Base-by-base conservation (phyloP, 2,888 invertebrate genomes). In the Drosophila conformis region DNA sequence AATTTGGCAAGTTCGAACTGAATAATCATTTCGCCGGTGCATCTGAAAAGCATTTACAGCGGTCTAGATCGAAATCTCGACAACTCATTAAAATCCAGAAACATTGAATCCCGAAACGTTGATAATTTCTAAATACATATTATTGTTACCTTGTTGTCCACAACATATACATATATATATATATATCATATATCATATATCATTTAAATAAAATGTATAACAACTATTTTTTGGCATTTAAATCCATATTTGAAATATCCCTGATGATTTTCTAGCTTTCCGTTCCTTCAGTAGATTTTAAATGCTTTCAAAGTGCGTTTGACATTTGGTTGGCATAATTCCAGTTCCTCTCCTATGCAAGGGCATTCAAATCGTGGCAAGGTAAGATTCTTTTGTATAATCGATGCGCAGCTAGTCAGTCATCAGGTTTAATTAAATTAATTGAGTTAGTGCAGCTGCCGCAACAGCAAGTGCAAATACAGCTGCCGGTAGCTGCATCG, bases 351-450 rank as follows among this genome's bases (percentile, higher is more conserved):
- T 18, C 0, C 25, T 27, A 27, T 15, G 38, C 3, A 27, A 54
- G 35, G 18, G 48, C 42, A 46, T 59, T 54, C 4, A 15, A 15
- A 25, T 38, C 56, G 60, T 29, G n/a, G 29, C 52, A 46, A 57
- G 38, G 59, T 31, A 46, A 62, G 49, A 25, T n/a, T 27, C 40
- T 53, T 58, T 15, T 33, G 40, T 60, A 42, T 72, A 68, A 78
- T 80, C 78, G 46, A 80, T 72, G 68, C 69, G 72, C 72, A 60
- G 64, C 56, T 63, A 62, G 76, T 59, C 76, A 76, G 68, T 76
- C 81, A 80, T 66, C 68, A 73, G 52, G 56, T 58, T 80, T 69
- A 69, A 78, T 80, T 72, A 70, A 67, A 71, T 69, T 82, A 80
- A 82, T 85, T 77, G 72, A 77, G 76, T 77, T 73, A 73, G 68